Conservation (phyloP, 2,113 vertebrate genomes). For the Malurus alboscapulatus region DNA sequence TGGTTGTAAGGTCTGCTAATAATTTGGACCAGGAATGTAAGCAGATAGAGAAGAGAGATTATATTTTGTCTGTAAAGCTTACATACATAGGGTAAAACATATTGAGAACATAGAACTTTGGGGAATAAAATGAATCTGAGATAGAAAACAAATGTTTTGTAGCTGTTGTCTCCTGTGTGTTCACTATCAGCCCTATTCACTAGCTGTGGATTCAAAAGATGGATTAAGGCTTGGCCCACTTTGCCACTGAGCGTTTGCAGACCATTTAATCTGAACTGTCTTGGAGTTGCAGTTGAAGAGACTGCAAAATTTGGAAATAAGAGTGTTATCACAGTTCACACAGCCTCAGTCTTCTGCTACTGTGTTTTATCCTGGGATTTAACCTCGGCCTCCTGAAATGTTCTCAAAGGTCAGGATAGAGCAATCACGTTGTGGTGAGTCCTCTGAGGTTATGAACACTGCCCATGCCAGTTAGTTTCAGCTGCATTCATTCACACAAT, state of each 20-base stretch:
- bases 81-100: constrained; percentile 13
- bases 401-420: constrained; percentile 1
- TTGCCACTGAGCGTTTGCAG: neutral
- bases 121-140: constrained; percentile 17
- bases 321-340: neutral
- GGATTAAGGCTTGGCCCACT: neutral
- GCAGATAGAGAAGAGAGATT: constrained; percentile 5
- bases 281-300: neutral
- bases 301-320: neutral
- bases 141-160: constrained; percentile 14
- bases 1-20: constrained; percentile 42
- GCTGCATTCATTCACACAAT: neutral
- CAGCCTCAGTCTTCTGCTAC: neutral
- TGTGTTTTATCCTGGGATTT: neutral
- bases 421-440: neutral
- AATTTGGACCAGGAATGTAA: constrained; percentile 51
- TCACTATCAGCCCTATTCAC: neutral
- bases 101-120: constrained; percentile 19
- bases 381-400: neutral
- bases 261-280: neutral
- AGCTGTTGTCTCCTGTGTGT: neutral
- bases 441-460: neutral
- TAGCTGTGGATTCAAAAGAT: neutral
- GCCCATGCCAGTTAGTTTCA: neutral
- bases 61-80: constrained; percentile 47